Evolutionary conservation across 2,797 vertebrate species (phyloP), one percentile per base, ranked within the genome.

Genomic region (Gymnodraco acuticeps): DNA sequence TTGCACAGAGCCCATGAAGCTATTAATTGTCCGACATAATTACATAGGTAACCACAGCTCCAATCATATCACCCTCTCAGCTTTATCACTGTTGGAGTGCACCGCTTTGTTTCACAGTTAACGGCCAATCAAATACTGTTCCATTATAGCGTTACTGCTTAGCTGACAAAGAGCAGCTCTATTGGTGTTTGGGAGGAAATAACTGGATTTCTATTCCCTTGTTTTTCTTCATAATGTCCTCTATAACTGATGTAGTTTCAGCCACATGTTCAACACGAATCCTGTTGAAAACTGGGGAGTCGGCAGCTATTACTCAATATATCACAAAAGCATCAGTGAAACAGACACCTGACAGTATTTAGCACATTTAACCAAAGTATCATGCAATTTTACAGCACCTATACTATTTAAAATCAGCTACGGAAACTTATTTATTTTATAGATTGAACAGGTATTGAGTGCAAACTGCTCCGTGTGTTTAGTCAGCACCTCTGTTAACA

Each of bases 11-110:
- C 58, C 15, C 75, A 77, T 70, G 59, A 77, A 52, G 85, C 87
- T 86, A 88, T 93, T 88, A 91, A 90, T 89, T 90, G 85, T 80
- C 59, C 79, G 91, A 90, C 83, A 82, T 95, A 93, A 95, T 95
- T 94, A 93, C 90, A 92, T 93, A 91, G 78, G 87, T 91, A 90
- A 93, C 85, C 85, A 88, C 76, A 80, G 76, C 82, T 92, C 85
- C 90, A 92, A 91, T 93, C 90, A 91, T 89, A 92, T 92, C 88
- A 93, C 76, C 53, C 75, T 72, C 83, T 82, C 31, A 56, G 83
- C 87, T 89, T 94, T 93, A 93, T 92, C 89, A 88, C 87, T 75
- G 65, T 92, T 94, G 2, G 46, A 80, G 75, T 76, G 85, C 75
- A 82, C 80, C 77, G 87, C 91, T 88, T 87, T 89, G 87, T 93